Percentiles rank a stretch among this genome's conserved stretches.
phyloP scores from a whole-genome alignment of 1,140 invertebrate species.

The Hylaeus anthracinus region DNA sequence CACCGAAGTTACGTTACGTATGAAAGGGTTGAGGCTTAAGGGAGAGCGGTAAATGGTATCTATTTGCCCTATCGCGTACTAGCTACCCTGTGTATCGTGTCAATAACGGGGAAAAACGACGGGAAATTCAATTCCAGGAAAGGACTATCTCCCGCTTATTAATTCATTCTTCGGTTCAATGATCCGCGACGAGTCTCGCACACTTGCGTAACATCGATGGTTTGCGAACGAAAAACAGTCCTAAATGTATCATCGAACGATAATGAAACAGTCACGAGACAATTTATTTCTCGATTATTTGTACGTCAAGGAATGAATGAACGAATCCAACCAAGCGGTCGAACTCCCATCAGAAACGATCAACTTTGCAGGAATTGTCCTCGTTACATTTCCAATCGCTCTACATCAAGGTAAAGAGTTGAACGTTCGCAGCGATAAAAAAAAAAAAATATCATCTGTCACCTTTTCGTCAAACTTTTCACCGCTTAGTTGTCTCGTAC shows the following conservation, averaged over 20 bases:
- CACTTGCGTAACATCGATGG: constrained; percentile 9
- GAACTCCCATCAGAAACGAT: no score
- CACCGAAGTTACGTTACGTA: no score
- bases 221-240: constrained; percentile 3
- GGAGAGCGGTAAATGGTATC: no score
- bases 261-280: background rate
- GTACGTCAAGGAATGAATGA: background rate
- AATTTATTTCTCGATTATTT: no score
- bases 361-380: no score
- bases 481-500: no score
- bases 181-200: constrained; percentile 27
- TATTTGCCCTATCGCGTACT: background rate
- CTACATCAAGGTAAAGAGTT: no score
- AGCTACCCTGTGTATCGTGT: background rate
- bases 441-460: no score
- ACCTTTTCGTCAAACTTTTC: no score
- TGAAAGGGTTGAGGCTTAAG: no score
- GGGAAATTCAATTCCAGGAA: constrained; percentile 34
- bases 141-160: constrained; percentile 33
- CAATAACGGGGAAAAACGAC: constrained; percentile 7
- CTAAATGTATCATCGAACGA: background rate
- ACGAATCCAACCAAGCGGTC: background rate
- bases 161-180: constrained; percentile 47
- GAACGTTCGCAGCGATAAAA: no score
- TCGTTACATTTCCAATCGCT: no score